These are phyloP conservation scores for Pandemis heparana DNA, from an alignment of 2,888 invertebrate species.

Conservation along the genomic window DNA sequence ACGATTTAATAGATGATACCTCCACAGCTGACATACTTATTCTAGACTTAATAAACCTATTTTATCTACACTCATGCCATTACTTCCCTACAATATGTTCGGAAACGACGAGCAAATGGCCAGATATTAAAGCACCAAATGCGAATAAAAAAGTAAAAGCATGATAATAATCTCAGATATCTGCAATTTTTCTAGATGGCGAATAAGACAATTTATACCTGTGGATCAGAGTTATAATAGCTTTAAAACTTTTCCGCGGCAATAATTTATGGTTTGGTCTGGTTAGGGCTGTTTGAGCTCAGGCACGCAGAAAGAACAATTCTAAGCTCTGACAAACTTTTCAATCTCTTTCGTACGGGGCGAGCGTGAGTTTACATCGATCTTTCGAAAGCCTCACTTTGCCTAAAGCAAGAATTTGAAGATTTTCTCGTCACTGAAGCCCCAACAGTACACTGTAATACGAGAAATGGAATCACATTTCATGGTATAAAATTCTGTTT, in stretches of 20 bases:
- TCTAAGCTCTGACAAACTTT: constrained; percentile 63
- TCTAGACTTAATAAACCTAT: not conserved
- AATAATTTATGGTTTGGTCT: constrained; percentile 68
- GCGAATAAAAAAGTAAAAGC: constrained; percentile 23
- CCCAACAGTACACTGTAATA: constrained; percentile 27
- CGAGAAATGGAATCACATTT: constrained; percentile 45
- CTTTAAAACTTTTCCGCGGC: constrained; percentile 64
- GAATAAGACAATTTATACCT: constrained; percentile 57
- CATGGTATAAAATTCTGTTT: constrained; percentile 50
- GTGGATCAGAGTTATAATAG: constrained; percentile 63
- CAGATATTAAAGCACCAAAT: not conserved
- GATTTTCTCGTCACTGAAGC: constrained; percentile 41
- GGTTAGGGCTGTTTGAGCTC: constrained; percentile 59
- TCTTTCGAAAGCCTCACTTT: constrained; percentile 53
- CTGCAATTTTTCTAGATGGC: constrained; percentile 49
- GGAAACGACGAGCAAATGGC: no score
- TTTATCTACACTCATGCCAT: not conserved
- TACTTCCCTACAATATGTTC: no score
- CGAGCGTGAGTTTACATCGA: constrained; percentile 54
- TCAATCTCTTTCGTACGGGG: constrained; percentile 58
- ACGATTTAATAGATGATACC: not conserved
- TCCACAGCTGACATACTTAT: not conserved
- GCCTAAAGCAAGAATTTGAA: constrained; percentile 48
- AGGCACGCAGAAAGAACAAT: constrained; percentile 68
- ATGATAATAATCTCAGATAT: constrained; percentile 40